These are phyloP conservation scores for Nannoperca australis DNA, from an alignment of 2,797 vertebrate genomes.

Conservation along the genomic window DNA sequence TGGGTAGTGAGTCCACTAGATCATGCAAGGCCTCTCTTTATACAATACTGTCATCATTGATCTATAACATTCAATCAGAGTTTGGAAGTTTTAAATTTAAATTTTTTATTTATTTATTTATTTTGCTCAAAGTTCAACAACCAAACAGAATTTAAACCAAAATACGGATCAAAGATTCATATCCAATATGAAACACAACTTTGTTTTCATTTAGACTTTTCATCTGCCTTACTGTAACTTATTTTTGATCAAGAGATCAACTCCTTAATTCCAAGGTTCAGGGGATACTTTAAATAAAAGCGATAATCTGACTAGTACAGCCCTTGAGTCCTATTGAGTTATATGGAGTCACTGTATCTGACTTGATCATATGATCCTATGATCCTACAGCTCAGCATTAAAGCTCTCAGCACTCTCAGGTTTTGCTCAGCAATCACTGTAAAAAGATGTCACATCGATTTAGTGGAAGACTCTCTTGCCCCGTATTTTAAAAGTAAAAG, in stretches of 20 bases:
- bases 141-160: too few relatives aligned
- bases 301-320: constrained; percentile 33
- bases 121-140: too few relatives aligned
- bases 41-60: constrained; percentile 12
- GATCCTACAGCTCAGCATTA: constrained; percentile 39
- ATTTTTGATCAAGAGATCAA: constrained; percentile 22
- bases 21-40: not conserved
- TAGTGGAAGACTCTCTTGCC: not conserved
- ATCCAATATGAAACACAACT: constrained; percentile 2
- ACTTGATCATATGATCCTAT: constrained; percentile 45
- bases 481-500: constrained; percentile 33
- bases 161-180: not conserved
- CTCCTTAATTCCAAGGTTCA: constrained; percentile 7
- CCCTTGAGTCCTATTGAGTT: constrained; percentile 34
- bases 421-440: constrained; percentile 32
- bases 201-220: constrained; percentile 10
- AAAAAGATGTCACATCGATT: constrained; percentile 31
- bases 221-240: not conserved
- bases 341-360: constrained; percentile 44
- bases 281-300: constrained; percentile 51
- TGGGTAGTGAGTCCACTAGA: not conserved
- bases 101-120: too few relatives aligned
- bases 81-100: constrained; percentile 32
- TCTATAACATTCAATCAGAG: constrained; percentile 16
- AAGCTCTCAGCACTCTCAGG: constrained; percentile 32